Evolutionary conservation across 2,113 vertebrate species (phyloP).

Genomic region (Propithecus coquereli): DNA sequence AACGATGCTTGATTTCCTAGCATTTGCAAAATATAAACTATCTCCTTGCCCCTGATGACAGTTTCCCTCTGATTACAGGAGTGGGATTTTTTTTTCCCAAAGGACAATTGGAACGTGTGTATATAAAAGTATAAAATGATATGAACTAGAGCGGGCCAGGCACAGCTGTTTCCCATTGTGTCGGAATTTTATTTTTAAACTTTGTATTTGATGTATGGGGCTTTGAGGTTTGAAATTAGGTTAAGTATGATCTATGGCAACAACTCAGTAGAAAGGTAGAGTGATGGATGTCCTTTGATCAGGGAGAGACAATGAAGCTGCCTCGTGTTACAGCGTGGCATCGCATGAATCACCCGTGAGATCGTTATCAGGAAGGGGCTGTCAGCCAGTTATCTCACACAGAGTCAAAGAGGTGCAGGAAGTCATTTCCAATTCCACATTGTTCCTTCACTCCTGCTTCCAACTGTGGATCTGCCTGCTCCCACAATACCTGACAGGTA

Average conservation of each 20-base stretch:
- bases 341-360: neutral
- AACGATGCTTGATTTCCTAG: neutral
- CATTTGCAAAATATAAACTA: neutral
- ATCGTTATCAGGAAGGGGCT: neutral
- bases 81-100: neutral
- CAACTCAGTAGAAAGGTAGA: neutral
- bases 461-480: neutral
- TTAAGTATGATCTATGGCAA: neutral
- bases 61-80: neutral
- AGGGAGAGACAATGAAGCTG: neutral
- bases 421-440: neutral
- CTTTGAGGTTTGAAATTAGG: neutral
- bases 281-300: neutral
- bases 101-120: neutral
- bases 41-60: neutral
- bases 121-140: neutral
- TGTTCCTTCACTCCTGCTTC: neutral
- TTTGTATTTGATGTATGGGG: neutral
- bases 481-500: neutral
- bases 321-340: neutral
- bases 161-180: no score
- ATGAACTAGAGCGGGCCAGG: neutral
- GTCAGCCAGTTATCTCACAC: no score
- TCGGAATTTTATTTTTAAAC: neutral
- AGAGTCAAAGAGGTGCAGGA: neutral